A percentile compares a stretch with the other conserved stretches of the same genome.
Evolutionary conservation across 2,113 vertebrate genomes (phyloP).

Genomic region (Cheirogaleus medius): DNA sequence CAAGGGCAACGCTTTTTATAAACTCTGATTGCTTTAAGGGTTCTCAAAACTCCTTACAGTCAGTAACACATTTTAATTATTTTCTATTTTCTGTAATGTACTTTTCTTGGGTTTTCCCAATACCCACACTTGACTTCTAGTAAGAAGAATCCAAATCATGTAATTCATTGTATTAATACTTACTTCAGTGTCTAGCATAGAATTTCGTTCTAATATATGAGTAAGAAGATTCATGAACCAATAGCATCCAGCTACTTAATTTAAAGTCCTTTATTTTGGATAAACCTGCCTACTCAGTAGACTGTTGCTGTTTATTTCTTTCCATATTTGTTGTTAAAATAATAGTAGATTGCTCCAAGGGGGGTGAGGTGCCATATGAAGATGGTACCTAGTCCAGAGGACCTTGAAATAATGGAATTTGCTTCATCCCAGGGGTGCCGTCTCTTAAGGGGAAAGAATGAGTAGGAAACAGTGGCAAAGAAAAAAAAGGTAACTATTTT

Average conservation of each 20-base stretch:
- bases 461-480: background rate
- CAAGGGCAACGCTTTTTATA: background rate
- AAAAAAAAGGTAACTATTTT: background rate
- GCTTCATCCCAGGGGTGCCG: background rate
- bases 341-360: background rate
- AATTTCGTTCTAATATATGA: background rate
- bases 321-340: background rate
- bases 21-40: background rate
- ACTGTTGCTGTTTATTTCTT: background rate
- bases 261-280: background rate
- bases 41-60: background rate
- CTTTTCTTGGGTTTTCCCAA: background rate
- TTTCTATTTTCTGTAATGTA: background rate
- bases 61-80: background rate
- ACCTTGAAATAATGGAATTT: background rate
- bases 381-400: background rate
- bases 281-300: background rate
- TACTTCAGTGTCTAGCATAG: background rate
- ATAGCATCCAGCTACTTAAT: background rate
- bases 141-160: background rate
- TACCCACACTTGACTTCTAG: background rate
- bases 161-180: background rate
- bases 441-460: background rate
- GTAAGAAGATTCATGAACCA: background rate
- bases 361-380: background rate